Evolutionary conservation across 2,113 vertebrate species (phyloP), one percentile per base, ranked within the genome.

Genomic region (Machaerirhynchus nigripectus): DNA sequence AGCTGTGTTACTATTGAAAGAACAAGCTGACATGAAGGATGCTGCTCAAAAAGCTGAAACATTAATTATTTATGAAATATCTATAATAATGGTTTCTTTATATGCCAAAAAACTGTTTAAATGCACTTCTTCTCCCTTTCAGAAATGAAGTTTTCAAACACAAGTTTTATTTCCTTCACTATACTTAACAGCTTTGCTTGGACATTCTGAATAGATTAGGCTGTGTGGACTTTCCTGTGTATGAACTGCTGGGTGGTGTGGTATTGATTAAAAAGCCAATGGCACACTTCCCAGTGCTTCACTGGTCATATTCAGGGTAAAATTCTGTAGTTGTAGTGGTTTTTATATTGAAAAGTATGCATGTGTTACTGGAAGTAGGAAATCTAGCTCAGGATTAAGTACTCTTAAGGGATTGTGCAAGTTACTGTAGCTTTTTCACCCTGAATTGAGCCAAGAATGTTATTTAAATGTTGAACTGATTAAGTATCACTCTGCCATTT

Each of bases 201-300:
- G 21, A 91, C 70, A 20, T 16, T 57, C 75, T 64, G 37, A 69
- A 21, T 40, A 87, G 27, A 15, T 82, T 42, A 89, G 26, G 13
- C 19, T 53, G 3, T 49, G 47, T 75, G 52, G 57, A 59, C 81
- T 91, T 87, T 42, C 30, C 52, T 78, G 18, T 61, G 33, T 74
- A 6, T 60, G 65, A 71, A 12, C 35, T 65, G 22, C 42, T 83
- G 35, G 42, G 5, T 96, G 39, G 24, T 77, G 47, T 85, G 74
- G 46, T 89, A 46, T 80, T 83, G 75, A 90, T 91, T 95, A 84
- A 95, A 90, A 91, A 89, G 40, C 26, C 60, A n/a, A 8, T 89
- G 84, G 61, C 63, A 79, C 22, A 6, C 13, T 78, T 95, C 80
- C 87, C 75, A 80, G 57, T 71, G 26, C 70, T 83, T 82, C 37